Evolutionary conservation across 2,113 vertebrate species (phyloP), one percentile per base, ranked within the genome.

Genomic region (Pleuronectes platessa): DNA sequence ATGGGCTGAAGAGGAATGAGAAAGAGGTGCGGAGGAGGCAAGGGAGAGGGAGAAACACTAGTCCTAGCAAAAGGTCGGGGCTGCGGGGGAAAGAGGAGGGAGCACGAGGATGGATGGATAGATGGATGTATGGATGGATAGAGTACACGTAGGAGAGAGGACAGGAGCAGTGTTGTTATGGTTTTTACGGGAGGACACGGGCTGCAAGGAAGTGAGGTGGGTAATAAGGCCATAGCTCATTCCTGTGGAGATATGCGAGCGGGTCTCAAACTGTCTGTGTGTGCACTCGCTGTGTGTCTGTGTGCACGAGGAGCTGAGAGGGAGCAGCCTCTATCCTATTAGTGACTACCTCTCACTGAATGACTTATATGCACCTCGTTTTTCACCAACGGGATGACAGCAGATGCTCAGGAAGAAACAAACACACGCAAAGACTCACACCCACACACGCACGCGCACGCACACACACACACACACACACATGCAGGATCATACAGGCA

Each of bases 151-250:
- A 74, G 76, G 42, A 59, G 42, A 80, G 56, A 76, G 72, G 76
- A 86, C 71, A 64, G 74, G 58, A 89, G 83, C 74, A 71, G 83
- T 75, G 74, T 86, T 68, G 76, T 61, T 79, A 79, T 84, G 68
- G 53, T 84, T 93, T 37, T 92, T 90, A 91, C 61, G 72, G 79
- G 87, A 91, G 85, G 85, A 86, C 89, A 77, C 78, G 37, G 83
- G 66, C 87, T 84, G 87, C 58, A 84, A 64, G 82, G 81, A 88
- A 86, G 79, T 76, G 78, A 81, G 78, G 71, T 81, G 76, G 81
- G 78, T 89, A 91, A 92, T 92, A 92, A 92, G 87, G 85, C 88
- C 80, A 90, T 93, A 90, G 87, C 89, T 93, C 92, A 92, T 89
- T 85, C 85, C 78, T 70, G 81, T 14, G 72, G 75, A 47, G 62